Base-by-base conservation (phyloP, 2,888 invertebrate genomes). In the Odontocolon sp. region DNA sequence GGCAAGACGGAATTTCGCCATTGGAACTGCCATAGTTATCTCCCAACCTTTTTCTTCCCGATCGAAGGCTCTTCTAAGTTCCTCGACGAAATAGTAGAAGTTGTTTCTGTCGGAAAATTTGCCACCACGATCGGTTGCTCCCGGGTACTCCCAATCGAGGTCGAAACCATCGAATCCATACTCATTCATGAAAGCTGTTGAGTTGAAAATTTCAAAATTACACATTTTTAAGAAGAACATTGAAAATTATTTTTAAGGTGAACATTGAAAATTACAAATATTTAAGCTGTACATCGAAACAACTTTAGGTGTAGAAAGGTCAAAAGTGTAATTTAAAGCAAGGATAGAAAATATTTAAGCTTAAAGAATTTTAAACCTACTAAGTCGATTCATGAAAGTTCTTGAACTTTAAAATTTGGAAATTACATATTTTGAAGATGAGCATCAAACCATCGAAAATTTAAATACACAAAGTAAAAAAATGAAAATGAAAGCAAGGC, bases 141-240 rank as follows among this genome's bases (percentile, higher is more conserved):
- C 97, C 0, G 97, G 97, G 87, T 97, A 97, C 90, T 97, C 97
- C 97, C 97, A 97, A 87, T 97, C 97, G 84, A 97, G 92, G 87
- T 97, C 97, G 85, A 97, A 94, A 0, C 97, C 97, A 85, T 97
- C 96, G 82, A 97, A 97, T 21, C 93, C 91, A 86, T 96, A 96
- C 84, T 94, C 92, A 61, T 94, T 91, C 92, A 97, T 93, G 87
- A 96, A 96, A 80, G 92, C 94, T 95, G 87, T 1, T 81, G 77
- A 68, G 68, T 52, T 16, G n/a, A 36, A 47, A 26, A 68, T 6
- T 4, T 28, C 31, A 16, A 16, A 33, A 3, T 40, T 1, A 14
- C 16, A 0, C 14, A 40, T n/a, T 3, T 26, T 56, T 23, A 47
- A 23, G 28, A 14, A 2, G 28, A 8, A 28, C 16, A 5, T 38